Conservation (phyloP, 2,888 invertebrate genomes). For the Pristionchus japonicus region DNA sequence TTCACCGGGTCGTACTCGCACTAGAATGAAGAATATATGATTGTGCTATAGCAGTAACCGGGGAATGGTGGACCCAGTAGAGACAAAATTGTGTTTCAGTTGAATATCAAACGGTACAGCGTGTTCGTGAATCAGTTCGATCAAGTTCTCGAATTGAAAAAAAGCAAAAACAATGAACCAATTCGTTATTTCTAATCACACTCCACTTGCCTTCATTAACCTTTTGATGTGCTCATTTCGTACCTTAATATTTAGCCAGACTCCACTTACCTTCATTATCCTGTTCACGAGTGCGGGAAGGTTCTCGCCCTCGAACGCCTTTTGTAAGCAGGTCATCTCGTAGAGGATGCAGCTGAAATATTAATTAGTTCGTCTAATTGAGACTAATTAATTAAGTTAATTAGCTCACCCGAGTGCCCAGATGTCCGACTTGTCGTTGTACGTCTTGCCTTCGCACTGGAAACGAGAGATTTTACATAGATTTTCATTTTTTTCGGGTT, state of each 20-base stretch:
- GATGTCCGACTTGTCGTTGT: constrained; percentile 85
- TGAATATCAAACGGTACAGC: not conserved
- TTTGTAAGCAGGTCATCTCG: constrained; percentile 84
- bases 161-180: not conserved
- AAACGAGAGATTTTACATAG: too few species aligned
- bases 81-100: not conserved
- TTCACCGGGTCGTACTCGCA: constrained; percentile 83
- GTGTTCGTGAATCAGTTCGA: not conserved
- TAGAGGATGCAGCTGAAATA: constrained; percentile 81
- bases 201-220: too few species aligned
- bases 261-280: constrained; percentile 81
- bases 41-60: too few species aligned
- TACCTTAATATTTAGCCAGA: not conserved
- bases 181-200: too few species aligned
- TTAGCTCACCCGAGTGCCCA: constrained; percentile 81
- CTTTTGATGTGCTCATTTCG: not conserved
- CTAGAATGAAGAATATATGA: too few species aligned
- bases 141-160: not conserved
- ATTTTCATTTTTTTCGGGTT: too few species aligned
- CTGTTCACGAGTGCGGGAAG: constrained; percentile 84
- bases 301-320: constrained; percentile 84
- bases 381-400: not conserved
- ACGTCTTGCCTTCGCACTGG: constrained; percentile 85
- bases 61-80: too few species aligned
- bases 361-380: constrained; percentile 76